These are phyloP conservation scores for Paratilapia polleni DNA, from an alignment of 2,113 vertebrate species.

Conservation along the genomic window DNA sequence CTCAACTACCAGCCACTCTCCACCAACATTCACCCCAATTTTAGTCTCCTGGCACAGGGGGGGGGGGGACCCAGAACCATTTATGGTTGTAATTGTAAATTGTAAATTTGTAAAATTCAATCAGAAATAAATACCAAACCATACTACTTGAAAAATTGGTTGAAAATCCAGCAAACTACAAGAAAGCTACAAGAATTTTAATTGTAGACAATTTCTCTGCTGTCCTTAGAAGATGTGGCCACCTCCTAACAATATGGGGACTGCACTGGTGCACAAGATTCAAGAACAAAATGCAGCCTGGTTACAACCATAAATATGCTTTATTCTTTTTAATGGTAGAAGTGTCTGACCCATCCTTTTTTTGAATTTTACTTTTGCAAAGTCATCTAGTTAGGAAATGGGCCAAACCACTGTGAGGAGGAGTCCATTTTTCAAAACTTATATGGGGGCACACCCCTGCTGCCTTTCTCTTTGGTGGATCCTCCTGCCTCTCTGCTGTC, in stretches of 20 bases:
- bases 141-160: no score
- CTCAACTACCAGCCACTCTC: neutral
- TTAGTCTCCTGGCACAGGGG: no score
- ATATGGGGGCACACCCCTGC: no score
- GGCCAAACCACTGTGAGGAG: neutral
- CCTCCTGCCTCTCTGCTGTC: neutral
- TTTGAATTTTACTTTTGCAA: neutral
- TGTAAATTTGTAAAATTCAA: no score
- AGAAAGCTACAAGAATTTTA: no score
- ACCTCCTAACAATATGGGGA: neutral
- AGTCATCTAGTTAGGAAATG: neutral
- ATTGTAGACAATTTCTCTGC: neutral
- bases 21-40: no score
- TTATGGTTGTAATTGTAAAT: no score
- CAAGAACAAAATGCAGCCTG: neutral
- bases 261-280: neutral
- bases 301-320: neutral
- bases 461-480: neutral
- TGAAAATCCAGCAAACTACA: neutral
- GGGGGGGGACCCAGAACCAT: no score
- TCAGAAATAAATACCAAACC: no score
- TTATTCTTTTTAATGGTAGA: neutral
- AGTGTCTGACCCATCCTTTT: neutral
- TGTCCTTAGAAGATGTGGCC: no score
- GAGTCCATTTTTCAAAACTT: no score